These are phyloP conservation scores for Sarotherodon lohbergeri DNA, from an alignment of 2,113 vertebrate genomes.

Conservation along the genomic window DNA sequence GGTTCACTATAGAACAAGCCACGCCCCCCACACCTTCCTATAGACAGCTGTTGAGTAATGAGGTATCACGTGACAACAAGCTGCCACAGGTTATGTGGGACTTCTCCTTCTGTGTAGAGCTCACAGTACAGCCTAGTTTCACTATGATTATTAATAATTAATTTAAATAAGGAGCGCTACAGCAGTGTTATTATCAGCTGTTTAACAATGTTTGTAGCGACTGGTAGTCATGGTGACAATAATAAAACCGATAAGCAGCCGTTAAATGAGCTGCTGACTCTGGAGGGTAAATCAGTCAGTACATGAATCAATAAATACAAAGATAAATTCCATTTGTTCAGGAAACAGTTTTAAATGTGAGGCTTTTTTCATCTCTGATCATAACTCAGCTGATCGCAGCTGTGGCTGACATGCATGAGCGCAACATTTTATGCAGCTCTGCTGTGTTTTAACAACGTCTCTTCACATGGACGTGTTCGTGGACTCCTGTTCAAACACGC, in stretches of 20 bases:
- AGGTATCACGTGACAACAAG: neutral
- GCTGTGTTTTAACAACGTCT: neutral
- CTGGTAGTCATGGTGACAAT: neutral
- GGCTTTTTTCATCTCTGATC: neutral
- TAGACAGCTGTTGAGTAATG: neutral
- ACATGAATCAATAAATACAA: neutral
- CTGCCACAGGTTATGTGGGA: rapidly evolving
- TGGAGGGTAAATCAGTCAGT: neutral
- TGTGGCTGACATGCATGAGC: too few species aligned
- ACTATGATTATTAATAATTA: neutral
- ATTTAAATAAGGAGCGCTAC: neutral
- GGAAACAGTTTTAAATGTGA: rapidly evolving
- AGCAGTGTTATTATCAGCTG: neutral
- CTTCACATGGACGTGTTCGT: rapidly evolving
- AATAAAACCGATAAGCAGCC: rapidly evolving
- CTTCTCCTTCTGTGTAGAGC: rapidly evolving
- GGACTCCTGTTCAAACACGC: neutral
- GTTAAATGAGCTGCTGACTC: neutral
- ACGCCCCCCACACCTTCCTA: neutral
- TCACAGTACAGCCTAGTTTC: rapidly evolving
- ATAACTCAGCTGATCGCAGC: neutral
- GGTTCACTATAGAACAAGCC: neutral
- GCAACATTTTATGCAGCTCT: rapidly evolving
- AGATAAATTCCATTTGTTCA: neutral
- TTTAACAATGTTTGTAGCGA: neutral